These are phyloP conservation scores for Heteromyza rotundicornis DNA, from an alignment of 2,888 invertebrate genomes.

Conservation along the genomic window DNA sequence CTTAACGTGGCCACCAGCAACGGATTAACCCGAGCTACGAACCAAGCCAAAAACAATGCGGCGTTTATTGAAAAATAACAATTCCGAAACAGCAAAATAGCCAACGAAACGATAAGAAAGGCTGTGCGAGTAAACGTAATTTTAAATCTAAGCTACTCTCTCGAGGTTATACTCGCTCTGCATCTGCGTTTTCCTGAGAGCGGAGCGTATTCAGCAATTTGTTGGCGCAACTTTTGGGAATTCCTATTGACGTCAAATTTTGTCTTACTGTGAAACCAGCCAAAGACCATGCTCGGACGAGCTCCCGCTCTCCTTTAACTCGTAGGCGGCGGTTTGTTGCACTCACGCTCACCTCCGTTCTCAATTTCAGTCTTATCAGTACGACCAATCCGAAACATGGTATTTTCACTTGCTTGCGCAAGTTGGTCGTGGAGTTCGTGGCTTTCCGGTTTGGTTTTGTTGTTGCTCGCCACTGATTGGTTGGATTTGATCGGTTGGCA, in stretches of 20 bases:
- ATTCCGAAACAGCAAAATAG: background rate
- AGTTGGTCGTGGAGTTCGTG: too few species aligned
- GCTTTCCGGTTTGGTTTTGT: constrained; percentile 7
- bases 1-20: constrained; percentile 49
- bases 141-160: too few species aligned
- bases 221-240: too few species aligned
- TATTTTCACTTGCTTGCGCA: too few species aligned
- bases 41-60: constrained; percentile 7
- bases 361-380: constrained; percentile 8
- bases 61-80: background rate
- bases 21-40: constrained; percentile 42
- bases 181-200: too few species aligned
- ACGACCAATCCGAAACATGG: constrained; percentile 18
- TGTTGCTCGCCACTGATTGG: constrained; percentile 1
- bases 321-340: background rate
- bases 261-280: too few species aligned
- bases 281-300: too few species aligned
- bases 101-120: constrained; percentile 2
- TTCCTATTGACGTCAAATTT: too few species aligned
- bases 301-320: background rate
- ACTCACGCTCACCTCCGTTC: background rate
- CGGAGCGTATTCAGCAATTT: too few species aligned
- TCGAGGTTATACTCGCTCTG: too few species aligned
- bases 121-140: background rate
- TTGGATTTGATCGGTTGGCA: background rate